Percentiles rank a stretch among this genome's conserved stretches.
Conservation (phyloP, 2,797 vertebrate genomes). For the Aldrovandia affinis region DNA sequence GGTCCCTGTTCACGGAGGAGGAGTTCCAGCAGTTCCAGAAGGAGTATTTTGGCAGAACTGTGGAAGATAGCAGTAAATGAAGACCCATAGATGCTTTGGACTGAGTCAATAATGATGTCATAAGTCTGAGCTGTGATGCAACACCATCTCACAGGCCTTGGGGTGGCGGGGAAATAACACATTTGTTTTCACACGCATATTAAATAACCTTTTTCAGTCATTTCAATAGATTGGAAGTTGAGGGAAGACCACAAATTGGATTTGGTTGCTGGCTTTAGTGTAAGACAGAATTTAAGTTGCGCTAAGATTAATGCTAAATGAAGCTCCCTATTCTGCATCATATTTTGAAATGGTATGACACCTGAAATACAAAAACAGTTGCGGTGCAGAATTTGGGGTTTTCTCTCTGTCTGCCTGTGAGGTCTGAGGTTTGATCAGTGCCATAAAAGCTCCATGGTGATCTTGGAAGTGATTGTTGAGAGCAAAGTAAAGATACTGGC, state of each 20-base stretch:
- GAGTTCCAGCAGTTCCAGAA: conserved; percentile 78
- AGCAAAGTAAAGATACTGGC: background rate
- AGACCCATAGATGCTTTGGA: background rate
- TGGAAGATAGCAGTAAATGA: conserved; percentile 51
- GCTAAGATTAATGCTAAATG: background rate
- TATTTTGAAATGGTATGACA: background rate
- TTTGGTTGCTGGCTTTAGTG: background rate
- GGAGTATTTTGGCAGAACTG: conserved; percentile 73
- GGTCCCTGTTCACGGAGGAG: conserved; percentile 72
- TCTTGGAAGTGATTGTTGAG: background rate
- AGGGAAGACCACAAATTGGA: background rate
- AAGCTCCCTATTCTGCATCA: background rate
- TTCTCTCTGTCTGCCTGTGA: background rate
- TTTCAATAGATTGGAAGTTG: background rate
- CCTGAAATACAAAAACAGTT: background rate
- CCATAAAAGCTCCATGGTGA: too few species aligned
- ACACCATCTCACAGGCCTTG: background rate
- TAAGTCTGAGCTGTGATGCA: background rate
- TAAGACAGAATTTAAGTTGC: background rate
- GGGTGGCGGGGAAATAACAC: too few species aligned
- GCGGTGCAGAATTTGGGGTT: too few species aligned
- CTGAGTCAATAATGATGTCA: background rate
- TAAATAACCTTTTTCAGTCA: background rate
- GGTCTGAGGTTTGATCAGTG: background rate
- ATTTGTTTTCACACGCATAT: too few species aligned